Evolutionary conservation across 2,113 vertebrate species (phyloP).

Genomic region (Patagioenas fasciata): DNA sequence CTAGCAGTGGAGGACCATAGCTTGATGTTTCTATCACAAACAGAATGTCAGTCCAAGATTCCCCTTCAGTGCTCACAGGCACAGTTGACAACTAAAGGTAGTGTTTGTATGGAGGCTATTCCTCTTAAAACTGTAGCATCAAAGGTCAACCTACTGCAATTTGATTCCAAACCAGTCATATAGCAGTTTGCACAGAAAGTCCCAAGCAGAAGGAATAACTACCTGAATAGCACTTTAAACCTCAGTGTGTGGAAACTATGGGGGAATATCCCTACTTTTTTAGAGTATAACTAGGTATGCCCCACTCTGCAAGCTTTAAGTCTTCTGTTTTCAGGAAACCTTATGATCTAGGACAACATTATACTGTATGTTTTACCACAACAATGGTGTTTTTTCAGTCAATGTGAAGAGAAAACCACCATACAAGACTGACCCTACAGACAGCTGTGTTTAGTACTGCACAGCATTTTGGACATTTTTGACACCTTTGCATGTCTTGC

Average conservation of each 20-base stretch:
- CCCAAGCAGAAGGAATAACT: not conserved
- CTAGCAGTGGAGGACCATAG: not conserved
- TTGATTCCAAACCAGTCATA: not conserved
- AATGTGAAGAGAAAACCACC: not conserved
- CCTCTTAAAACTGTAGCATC: not conserved
- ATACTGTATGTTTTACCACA: not conserved
- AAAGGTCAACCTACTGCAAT: not conserved
- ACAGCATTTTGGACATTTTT: not conserved
- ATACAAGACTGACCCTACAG: not conserved
- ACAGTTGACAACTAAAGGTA: not conserved
- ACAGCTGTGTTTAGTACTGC: not conserved
- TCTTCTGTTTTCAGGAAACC: not conserved
- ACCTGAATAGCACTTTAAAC: not conserved
- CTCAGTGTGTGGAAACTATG: not conserved
- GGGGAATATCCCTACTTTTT: fast-evolving
- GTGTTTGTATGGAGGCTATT: not conserved
- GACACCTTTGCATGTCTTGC: not conserved
- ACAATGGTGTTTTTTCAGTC: fast-evolving
- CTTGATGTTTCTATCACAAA: not conserved
- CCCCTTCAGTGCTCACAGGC: not conserved
- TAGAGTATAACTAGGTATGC: not conserved
- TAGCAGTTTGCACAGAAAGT: not conserved
- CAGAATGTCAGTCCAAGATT: not conserved
- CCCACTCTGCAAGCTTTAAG: not conserved
- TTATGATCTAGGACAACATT: not conserved